Base-by-base conservation (phyloP, 2,113 vertebrate genomes). In the Lamprologus sp. region DNA sequence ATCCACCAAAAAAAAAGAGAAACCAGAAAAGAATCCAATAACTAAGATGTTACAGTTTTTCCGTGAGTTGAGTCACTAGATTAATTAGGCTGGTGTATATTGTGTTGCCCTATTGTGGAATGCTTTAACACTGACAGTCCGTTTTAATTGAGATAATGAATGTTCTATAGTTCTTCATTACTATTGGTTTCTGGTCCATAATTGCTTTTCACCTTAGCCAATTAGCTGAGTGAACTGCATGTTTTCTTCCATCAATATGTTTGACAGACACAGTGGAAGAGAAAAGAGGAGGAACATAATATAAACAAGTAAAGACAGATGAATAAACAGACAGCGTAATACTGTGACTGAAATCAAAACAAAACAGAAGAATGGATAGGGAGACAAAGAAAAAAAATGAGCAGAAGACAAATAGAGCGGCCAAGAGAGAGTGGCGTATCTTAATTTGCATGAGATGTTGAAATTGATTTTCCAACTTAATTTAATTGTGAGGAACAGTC, bases 401-500 rank as follows among this genome's bases (percentile, higher is more conserved):
- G 83, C 51, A 56, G 31, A 79, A 92, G 88, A 88, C 45, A 70
- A 90, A 92, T 88, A 81, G 47, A 90, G 79, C 60, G 28, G 75
- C 73, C 40, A 63, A 84, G 82, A 83, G 54, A 91, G 85, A 93
- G 75, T 85, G 86, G 83, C 89, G 63, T 84, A 90, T 84, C 87
- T 89, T 89, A 82, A 93, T 95, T 93, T 91, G 86, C 92, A 92
- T 89, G 85, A 92, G 90, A 92, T 92, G 81, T 88, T 8, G 26
- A 87, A 92, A 95, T 94, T 91, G 94, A 95, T 95, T 96, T 93
- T 92, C 84, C 82, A 87, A 89, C 88, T 81, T 94, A 92, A 95
- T 95, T 88, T 89, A 94, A 95, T 95, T 94, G 92, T 77, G 75
- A 68, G 45, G 91, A 91, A 89, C 85, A 91, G 88, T 90, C 88